phyloP scores from a whole-genome alignment of 2,888 invertebrate genomes.

The Smittia sp. region DNA sequence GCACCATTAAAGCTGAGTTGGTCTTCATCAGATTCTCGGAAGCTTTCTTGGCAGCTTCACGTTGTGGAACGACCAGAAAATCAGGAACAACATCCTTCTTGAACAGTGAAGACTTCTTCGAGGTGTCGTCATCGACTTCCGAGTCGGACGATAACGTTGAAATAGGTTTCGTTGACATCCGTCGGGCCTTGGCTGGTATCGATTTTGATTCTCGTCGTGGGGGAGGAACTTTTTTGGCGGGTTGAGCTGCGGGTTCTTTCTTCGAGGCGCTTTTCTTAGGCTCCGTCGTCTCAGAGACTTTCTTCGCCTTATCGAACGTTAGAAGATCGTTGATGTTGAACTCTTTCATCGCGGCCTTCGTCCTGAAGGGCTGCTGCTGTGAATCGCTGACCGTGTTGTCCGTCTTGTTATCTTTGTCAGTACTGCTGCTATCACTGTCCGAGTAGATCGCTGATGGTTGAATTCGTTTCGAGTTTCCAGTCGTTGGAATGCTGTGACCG shows the following conservation, averaged over 20 bases:
- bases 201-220: conserved; percentile 44
- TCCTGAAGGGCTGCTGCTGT: conserved; percentile 67
- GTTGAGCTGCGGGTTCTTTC: background rate
- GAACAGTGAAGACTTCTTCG: conserved; percentile 46
- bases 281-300: conserved; percentile 35
- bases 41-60: conserved; percentile 88
- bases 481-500: conserved; percentile 48
- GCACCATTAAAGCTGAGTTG: conserved; percentile 48
- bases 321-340: conserved; percentile 58
- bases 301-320: conserved; percentile 31
- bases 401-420: conserved; percentile 56
- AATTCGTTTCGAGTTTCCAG: conserved; percentile 55
- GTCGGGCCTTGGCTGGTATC: conserved; percentile 42
- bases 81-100: conserved; percentile 68
- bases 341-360: conserved; percentile 83
- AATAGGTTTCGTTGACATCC: conserved; percentile 20
- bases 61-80: conserved; percentile 77
- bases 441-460: conserved; percentile 76
- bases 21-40: conserved; percentile 82
- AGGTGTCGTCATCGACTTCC: conserved; percentile 49
- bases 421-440: conserved; percentile 63
- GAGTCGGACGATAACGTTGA: conserved; percentile 30
- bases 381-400: conserved; percentile 68
- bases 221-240: conserved; percentile 41
- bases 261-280: conserved; percentile 27